Base-by-base conservation (phyloP, 2,113 vertebrate species). In the Ailurus styani region DNA sequence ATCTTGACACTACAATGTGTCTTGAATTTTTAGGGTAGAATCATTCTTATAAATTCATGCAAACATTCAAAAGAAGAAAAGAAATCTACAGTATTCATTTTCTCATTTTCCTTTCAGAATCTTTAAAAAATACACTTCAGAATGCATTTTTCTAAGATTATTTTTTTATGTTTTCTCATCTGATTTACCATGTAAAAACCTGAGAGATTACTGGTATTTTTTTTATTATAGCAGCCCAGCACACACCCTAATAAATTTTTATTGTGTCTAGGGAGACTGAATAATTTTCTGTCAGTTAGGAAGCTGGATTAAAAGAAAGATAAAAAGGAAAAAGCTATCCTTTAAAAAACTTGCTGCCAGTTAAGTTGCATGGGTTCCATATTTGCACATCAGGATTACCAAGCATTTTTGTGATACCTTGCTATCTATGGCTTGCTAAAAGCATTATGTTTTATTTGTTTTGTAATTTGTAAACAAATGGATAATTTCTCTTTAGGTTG, bases 281-380 rank as follows among this genome's bases (percentile, higher is more conserved):
- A 85, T 93, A 90, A 93, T 93, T 96, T 83, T 83, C n/a, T 50
- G 34, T 91, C 50, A 85, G 40, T 29, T 50, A 85, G 37, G 29
- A 93, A 57, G 45, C 8, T 83, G 20, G n/a, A 47, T 45, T 79
- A 27, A 31, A 54, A 52, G 52, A 31, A 47, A 47, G 23, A 17
- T 29, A 75, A 73, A 73, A 47, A 47, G 42, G 52, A 75, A 54
- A 87, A 73, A 84, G 17, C 6, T 64, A 12, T n/a, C 7, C n/a
- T 89, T 93, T 85, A 50, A 79, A 78, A 40, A 72, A 27, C 2
- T 45, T 11, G 11, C 40, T 90, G 15, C 57, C 27, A 50, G 20
- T 7, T 85, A 77, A 57, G 18, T 52, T 8, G 34, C 8, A 13
- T 25, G 42, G 47, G 8, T 50, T 84, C 20, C 31, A 15, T 42